These are phyloP conservation scores for Heliangelus exortis DNA, from an alignment of 2,797 vertebrate genomes.

Conservation along the genomic window DNA sequence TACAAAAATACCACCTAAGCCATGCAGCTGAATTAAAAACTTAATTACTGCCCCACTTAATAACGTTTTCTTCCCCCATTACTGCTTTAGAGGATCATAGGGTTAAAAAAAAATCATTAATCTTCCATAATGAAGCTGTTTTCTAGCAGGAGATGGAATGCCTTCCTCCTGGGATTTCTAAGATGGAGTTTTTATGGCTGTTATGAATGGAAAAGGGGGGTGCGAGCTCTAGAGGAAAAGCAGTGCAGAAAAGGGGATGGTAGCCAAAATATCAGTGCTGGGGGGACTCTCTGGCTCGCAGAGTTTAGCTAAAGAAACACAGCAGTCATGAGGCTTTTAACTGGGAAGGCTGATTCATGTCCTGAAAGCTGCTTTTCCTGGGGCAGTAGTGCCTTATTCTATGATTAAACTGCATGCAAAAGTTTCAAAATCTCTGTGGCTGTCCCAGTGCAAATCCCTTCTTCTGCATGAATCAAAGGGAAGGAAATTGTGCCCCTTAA, in stretches of 20 bases:
- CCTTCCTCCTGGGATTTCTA: conserved; percentile 52
- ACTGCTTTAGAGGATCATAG: conserved; percentile 28
- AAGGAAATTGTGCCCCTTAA: neutral
- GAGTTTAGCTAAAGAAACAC: neutral
- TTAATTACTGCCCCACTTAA: conserved; percentile 60
- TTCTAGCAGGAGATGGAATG: conserved; percentile 59
- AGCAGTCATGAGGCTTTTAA: neutral
- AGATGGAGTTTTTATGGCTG: conserved; percentile 40
- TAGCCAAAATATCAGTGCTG: neutral
- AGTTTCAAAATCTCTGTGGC: neutral
- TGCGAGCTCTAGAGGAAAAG: neutral
- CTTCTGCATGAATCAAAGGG: neutral
- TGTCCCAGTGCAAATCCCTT: neutral
- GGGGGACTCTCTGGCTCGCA: neutral
- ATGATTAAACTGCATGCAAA: neutral
- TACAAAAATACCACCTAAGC: conserved; percentile 40
- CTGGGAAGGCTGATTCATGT: neutral
- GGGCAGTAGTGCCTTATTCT: neutral
- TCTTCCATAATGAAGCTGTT: conserved; percentile 69
- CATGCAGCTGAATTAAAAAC: conserved; percentile 56
- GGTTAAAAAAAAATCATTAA: conserved; percentile 65
- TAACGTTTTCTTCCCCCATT: neutral
- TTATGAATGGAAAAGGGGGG: neutral
- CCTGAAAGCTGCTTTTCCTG: neutral
- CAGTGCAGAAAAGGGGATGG: neutral